Evolutionary conservation across 2,797 vertebrate genomes (phyloP).

Genomic region (Dendrocincla fuliginosa): DNA sequence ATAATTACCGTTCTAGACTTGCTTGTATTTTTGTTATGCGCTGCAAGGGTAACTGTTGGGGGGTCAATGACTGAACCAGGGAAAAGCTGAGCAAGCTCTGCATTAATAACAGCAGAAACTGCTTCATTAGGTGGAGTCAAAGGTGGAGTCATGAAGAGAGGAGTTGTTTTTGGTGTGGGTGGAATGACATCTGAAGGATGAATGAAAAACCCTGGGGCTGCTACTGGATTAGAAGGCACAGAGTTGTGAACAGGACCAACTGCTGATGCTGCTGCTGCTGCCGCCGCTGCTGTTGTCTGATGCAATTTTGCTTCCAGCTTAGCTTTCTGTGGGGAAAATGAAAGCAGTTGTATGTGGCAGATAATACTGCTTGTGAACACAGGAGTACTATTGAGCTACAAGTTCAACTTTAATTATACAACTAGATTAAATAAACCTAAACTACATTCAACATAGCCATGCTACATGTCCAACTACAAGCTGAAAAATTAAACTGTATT

Average conservation of each 20-base stretch:
- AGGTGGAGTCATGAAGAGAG: conserved; percentile 98
- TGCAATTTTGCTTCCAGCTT: conserved; percentile 98
- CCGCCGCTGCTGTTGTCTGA: conserved; percentile 92
- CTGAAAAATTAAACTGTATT: neutral
- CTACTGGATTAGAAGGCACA: conserved; percentile 92
- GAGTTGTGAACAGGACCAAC: conserved; percentile 94
- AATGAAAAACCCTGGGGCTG: conserved; percentile 96
- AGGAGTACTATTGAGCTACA: neutral
- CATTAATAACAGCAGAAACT: conserved; percentile 94
- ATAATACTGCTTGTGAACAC: neutral
- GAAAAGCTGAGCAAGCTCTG: conserved; percentile 96
- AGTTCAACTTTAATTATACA: neutral
- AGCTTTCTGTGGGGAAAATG: conserved; percentile 87
- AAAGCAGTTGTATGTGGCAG: conserved; percentile 54
- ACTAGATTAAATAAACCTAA: neutral
- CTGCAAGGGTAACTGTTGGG: conserved; percentile 91
- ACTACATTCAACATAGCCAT: neutral
- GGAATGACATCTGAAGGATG: conserved; percentile 98
- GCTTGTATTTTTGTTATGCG: conserved; percentile 91
- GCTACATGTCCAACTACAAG: neutral
- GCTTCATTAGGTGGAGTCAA: conserved; percentile 97
- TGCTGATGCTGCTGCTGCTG: conserved; percentile 80
- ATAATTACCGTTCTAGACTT: conserved; percentile 90
- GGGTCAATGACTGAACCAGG: conserved; percentile 95
- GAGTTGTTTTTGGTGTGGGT: conserved; percentile 97